Conservation (phyloP, 2,797 vertebrate species). For the Gobio occitaniae region DNA sequence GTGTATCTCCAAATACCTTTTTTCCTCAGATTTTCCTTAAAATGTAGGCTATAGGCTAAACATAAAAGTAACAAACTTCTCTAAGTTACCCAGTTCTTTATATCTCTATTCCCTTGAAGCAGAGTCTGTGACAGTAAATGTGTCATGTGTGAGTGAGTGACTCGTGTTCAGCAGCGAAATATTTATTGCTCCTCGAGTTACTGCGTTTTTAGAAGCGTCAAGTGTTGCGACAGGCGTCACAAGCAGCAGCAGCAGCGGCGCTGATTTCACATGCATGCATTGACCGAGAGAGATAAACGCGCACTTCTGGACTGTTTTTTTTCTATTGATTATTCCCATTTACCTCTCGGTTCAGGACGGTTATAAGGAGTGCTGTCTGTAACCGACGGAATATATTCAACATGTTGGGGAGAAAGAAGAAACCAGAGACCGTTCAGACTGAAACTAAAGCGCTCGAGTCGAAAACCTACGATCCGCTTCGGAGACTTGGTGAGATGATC, state of each 20-base stretch:
- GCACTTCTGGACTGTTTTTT: not conserved
- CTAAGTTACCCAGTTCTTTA: too few species aligned
- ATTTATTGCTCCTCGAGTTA: not conserved
- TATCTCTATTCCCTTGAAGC: not conserved
- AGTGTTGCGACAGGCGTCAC: not conserved
- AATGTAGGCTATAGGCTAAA: not conserved
- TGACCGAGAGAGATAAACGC: not conserved
- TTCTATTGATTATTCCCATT: not conserved
- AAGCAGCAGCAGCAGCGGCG: not conserved
- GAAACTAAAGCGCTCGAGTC: slow-evolving; percentile 60
- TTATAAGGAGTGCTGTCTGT: not conserved
- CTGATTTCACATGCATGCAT: not conserved
- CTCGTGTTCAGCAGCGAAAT: not conserved
- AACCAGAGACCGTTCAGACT: slow-evolving; percentile 48
- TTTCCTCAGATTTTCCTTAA: too few species aligned
- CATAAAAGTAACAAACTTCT: not conserved
- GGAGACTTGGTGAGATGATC: slow-evolving; percentile 73
- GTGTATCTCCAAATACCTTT: not conserved
- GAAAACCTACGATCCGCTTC: slow-evolving; percentile 70
- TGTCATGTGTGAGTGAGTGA: not conserved
- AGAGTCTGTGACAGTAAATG: not conserved
- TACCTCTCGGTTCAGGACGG: not conserved
- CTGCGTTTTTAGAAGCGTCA: slow-evolving; percentile 24
- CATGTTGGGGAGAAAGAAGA: slow-evolving; percentile 74
- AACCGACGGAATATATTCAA: not conserved